phyloP scores from a whole-genome alignment of 2,797 vertebrate genomes.

The Botia almorhae region DNA sequence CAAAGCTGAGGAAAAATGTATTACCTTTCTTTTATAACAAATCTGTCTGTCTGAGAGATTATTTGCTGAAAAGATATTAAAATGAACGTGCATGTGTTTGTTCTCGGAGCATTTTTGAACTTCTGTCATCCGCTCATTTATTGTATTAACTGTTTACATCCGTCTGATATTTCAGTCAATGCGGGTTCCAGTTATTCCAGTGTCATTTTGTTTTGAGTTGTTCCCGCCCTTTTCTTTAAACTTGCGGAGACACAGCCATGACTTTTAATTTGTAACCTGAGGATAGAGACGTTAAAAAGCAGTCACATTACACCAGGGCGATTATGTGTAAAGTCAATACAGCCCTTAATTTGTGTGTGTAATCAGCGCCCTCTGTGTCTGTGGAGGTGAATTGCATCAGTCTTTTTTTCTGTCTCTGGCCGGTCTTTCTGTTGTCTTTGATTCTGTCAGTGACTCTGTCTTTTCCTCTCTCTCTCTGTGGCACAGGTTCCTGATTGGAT shows the following conservation, averaged over 20 bases:
- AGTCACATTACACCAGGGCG: no score
- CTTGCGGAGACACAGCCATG: not conserved
- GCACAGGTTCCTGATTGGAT: slow-evolving; percentile 99
- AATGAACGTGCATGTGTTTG: slow-evolving; percentile 5
- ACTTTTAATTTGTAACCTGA: not conserved
- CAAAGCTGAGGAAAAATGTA: slow-evolving; percentile 17
- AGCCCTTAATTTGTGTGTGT: not conserved
- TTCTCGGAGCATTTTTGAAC: not conserved
- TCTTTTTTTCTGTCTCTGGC: not conserved
- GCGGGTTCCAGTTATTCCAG: not conserved
- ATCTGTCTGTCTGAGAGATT: not conserved
- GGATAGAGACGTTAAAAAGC: not conserved
- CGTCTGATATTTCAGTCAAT: not conserved
- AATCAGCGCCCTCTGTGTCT: not conserved
- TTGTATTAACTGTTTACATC: not conserved
- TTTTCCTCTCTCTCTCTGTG: slow-evolving; percentile 75
- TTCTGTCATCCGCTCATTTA: not conserved
- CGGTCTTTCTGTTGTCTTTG: not conserved
- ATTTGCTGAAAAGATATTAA: not conserved
- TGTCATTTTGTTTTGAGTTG: not conserved
- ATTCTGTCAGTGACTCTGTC: slow-evolving; percentile 41
- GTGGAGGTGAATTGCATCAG: not conserved
- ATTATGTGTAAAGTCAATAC: not conserved
- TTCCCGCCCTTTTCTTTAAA: not conserved
- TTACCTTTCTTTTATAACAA: not conserved